Evolutionary conservation across 2,797 vertebrate species (phyloP).

Genomic region (Gymnodraco acuticeps): DNA sequence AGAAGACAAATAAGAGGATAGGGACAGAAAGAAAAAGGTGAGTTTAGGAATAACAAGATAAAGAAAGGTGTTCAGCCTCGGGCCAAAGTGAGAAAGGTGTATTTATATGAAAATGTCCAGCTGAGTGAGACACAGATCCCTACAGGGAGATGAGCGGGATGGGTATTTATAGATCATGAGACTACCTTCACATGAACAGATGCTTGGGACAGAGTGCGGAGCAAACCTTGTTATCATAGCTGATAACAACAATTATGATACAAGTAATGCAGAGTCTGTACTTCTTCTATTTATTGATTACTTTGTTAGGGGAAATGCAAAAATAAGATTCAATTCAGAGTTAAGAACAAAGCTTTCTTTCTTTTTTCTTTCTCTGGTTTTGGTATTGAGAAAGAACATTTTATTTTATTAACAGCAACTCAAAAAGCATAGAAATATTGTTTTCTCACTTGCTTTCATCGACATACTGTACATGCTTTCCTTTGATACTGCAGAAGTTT

Average conservation of each 20-base stretch:
- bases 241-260: slow-evolving; percentile 3
- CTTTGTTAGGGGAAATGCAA: background rate
- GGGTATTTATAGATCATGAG: slow-evolving; percentile 27
- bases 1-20: slow-evolving; percentile 5
- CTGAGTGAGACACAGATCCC: slow-evolving; percentile 22
- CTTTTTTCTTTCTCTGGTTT: slow-evolving; percentile 3
- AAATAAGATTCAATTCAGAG: background rate
- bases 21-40: background rate
- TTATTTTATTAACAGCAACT: background rate
- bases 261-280: slow-evolving; percentile 15
- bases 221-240: background rate
- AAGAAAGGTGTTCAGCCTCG: background rate
- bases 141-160: slow-evolving; percentile 14
- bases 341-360: slow-evolving; percentile 13
- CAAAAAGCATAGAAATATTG: background rate
- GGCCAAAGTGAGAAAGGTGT: background rate
- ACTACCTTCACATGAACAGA: slow-evolving; percentile 5
- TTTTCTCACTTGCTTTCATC: background rate
- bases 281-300: slow-evolving; percentile 34
- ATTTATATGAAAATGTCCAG: slow-evolving; percentile 13
- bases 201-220: background rate
- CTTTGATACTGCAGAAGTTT: background rate
- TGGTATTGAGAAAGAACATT: background rate
- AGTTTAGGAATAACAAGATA: slow-evolving; percentile 1
- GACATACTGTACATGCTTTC: background rate